Base-by-base conservation (phyloP, 2,113 vertebrate species). In the Vidua macroura region DNA sequence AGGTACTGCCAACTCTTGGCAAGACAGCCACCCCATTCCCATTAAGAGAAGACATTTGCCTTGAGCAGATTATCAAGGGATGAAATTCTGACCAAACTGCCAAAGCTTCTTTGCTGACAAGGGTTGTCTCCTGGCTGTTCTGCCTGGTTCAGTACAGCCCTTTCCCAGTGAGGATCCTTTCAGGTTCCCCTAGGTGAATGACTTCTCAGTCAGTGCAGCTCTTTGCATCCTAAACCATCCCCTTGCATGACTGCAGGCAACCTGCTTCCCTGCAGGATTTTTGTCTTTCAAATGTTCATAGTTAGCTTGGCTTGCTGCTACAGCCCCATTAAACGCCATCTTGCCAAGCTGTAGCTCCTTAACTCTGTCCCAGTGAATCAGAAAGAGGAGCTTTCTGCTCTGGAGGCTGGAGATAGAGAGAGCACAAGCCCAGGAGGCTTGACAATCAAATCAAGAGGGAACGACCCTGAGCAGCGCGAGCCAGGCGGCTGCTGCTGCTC, bases 271-370 rank as follows among this genome's bases (percentile, higher is more conserved):
- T 73, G 86, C 48, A 27, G 75, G 48, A n/a, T 72, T 92, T 74
- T 69, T 46, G 66, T 83, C 44, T 88, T 97, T 96, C 77, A 88
- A 49, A 39, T 15, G 66, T 66, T 95, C 78, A 11, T 62, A 48
- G 63, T 59, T 66, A 64, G 55, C 60, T 81, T 63, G n/a, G 73
- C 89, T 92, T 91, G 46, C 76, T 95, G 87, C 73, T 79, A 70
- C 80, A 92, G 77, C 30, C 51, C 62, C 88, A 66, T 80, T 93
- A 93, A 91, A 86, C 75, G 73, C 39, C 33, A 7, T 70, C 86
- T 95, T 93, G 88, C 92, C 75, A 96, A 95, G 84, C 83, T 87
- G 55, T 68, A 95, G 72, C 75, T 95, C 83, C 88, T 95, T 94
- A 85, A 86, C 78, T 93, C 88, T 91, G 72, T 96, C 80, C 88